Evolutionary conservation across 2,888 invertebrate genomes (phyloP), one percentile per base, ranked within the genome.

Genomic region (Patella ulyssiponensis): DNA sequence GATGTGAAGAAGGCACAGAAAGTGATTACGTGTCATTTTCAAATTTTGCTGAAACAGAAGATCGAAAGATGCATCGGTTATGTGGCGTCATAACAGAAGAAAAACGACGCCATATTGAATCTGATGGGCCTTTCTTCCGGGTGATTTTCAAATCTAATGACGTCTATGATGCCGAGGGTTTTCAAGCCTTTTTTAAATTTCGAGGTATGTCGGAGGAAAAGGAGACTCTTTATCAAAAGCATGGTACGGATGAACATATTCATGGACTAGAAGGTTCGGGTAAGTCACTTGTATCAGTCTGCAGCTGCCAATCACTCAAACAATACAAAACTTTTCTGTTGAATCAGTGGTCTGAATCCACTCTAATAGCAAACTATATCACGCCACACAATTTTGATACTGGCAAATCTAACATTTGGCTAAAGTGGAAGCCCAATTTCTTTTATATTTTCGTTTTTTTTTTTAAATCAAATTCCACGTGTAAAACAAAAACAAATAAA

Each of bases 21-120:
- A 98, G 98, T 89, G 99, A 99, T 92, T 98, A 96, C 92, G 96
- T 99, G 75, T 97, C 98, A 92, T 97, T 99, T 92, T 98, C 98
- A 72, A 99, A 98, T 93, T 97, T 95, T 91, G 84, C 84, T 20
- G 79, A 84, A 94, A 95, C 96, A 81, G 94, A 95, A 85, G 98
- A 99, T 93, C 94, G 96, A 88, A 97, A 97, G 92, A 96, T 96
- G 92, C 94, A 95, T 73, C 94, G 96, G 88, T 95, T 96, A 91
- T 99, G 98, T 91, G 98, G 98, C 11, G 80, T 77, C 74, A 80
- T 80, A 53, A 69, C 76, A 23, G 79, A 82, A 33, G 95, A 95
- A 87, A 85, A 85, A 69, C 88, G 88, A 27, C 79, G 83, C 20
- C 79, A 83, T 27, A 87, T 92, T 76, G 88, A 95, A 86, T 98